Evolutionary conservation across 2,113 vertebrate species (phyloP).

Genomic region (Hemichromis elongatus): DNA sequence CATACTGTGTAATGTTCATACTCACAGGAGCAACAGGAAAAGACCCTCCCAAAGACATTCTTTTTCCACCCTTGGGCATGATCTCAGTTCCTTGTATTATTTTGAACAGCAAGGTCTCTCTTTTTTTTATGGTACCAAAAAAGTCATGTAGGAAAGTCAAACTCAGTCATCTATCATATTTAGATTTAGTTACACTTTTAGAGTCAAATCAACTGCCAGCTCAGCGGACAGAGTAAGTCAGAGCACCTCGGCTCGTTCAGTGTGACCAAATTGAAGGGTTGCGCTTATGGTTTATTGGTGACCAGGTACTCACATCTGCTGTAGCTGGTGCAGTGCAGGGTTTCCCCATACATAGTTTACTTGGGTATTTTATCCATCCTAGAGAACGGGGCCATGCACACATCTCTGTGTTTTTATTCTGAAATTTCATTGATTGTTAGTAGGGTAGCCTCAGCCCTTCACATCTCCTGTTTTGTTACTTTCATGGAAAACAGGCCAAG

Average conservation of each 20-base stretch:
- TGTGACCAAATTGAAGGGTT: neutral
- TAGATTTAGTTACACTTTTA: neutral
- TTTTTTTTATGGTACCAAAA: neutral
- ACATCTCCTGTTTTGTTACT: neutral
- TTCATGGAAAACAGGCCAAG: neutral
- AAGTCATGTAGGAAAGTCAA: neutral
- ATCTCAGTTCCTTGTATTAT: conserved; percentile 33
- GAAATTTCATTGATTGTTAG: neutral
- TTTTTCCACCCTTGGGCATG: neutral
- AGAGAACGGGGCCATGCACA: neutral
- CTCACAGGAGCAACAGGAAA: conserved; percentile 13
- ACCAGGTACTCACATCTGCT: neutral
- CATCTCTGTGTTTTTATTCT: neutral
- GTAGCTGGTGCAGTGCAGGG: neutral
- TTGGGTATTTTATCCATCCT: neutral
- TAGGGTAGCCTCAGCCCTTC: neutral
- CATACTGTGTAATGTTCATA: neutral
- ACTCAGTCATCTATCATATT: neutral
- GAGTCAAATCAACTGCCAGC: neutral
- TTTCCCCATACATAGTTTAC: neutral
- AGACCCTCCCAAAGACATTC: neutral
- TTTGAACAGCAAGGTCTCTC: neutral
- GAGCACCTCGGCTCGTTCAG: neutral
- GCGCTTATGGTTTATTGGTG: neutral
- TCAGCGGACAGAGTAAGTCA: neutral